phyloP scores from a whole-genome alignment of 1,140 invertebrate species.

The Papilio machaon region DNA sequence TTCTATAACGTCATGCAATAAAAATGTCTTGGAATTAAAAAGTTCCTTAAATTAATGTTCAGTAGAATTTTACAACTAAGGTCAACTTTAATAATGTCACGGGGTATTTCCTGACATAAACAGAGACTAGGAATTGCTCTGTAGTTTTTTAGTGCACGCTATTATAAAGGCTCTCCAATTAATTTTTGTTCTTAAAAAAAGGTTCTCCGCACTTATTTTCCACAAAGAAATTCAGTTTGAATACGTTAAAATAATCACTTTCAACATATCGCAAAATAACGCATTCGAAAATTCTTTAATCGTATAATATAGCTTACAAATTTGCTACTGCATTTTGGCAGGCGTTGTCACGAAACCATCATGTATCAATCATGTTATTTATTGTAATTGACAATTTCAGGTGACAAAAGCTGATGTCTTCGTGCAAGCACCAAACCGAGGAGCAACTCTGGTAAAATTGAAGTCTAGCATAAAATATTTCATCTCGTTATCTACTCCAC shows the following conservation, averaged over 20 bases:
- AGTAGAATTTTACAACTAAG: conserved; percentile 4
- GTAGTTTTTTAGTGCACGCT: not conserved
- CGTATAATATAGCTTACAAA: not conserved
- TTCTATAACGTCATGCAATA: too few species aligned
- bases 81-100: not conserved
- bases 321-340: not conserved
- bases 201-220: not conserved
- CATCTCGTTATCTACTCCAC: not conserved
- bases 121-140: not conserved
- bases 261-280: not conserved
- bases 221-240: not conserved
- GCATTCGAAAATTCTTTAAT: not conserved
- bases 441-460: conserved; percentile 58
- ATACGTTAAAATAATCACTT: not conserved
- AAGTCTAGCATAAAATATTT: not conserved
- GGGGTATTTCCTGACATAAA: not conserved
- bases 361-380: not conserved
- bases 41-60: not conserved
- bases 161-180: not conserved
- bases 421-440: conserved; percentile 46
- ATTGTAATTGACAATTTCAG: conserved; percentile 42
- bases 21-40: not conserved
- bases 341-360: not conserved
- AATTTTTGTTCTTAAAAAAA: not conserved
- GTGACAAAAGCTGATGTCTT: conserved; percentile 50